Base-by-base conservation (phyloP, 2,888 invertebrate genomes). In the Sphecodes monilicornis region DNA sequence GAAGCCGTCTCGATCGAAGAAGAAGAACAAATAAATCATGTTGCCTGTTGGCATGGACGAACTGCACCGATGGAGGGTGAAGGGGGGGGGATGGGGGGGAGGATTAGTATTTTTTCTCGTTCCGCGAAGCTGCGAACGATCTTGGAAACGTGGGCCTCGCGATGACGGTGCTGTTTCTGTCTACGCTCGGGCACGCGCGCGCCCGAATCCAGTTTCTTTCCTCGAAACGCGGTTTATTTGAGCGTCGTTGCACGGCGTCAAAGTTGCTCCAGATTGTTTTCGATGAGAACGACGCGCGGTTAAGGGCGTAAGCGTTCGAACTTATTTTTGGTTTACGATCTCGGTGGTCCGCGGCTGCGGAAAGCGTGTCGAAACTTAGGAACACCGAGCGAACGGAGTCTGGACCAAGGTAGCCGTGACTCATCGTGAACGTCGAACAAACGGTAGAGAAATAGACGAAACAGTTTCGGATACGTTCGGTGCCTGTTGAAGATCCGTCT, bases 1-100 rank as follows among this genome's bases (percentile, higher is more conserved):
- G 54, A 95, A 95, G 86, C 95, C 95, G 6, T 93, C 94, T 29
- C 92, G 95, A 81, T 93, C 93, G 88, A 95, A 95, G 92, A 95
- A 95, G 91, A 95, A 95, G 92, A 95, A 93, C 92, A 95, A 95
- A 93, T 94, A 92, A 66, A 36, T n/a, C 36, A 11, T 22, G 16
- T n/a, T 0, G 2, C 5, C 5, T 26, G 0, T n/a, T 22, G 57
- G 11, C 57, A 11, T 64, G 18, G 18, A 64, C 1, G 13, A 64
- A 18, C 29, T 18, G 32, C 64, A 10, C 22, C n/a, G n/a, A n/a
- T n/a, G n/a, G n/a, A n/a, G n/a, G n/a, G n/a, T n/a, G n/a, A n/a
- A n/a, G n/a, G n/a, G n/a, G n/a, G n/a, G n/a, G n/a, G n/a, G n/a
- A n/a, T n/a, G n/a, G n/a, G 64, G 1, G 18, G 50, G 10, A 3